These are phyloP conservation scores for Cephalopholis sonnerati DNA, from an alignment of 2,113 vertebrate species.

Conservation along the genomic window DNA sequence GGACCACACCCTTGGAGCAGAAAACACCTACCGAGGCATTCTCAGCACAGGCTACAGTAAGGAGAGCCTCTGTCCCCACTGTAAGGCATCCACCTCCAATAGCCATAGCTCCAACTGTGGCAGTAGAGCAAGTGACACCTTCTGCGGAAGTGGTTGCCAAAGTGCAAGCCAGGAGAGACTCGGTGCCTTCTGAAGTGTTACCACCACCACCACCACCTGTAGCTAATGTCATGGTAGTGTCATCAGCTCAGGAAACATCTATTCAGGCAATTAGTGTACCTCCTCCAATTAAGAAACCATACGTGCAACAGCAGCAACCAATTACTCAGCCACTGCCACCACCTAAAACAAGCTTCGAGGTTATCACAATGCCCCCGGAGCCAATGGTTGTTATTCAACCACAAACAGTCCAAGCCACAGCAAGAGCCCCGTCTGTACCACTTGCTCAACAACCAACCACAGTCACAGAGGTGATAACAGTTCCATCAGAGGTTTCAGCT, in stretches of 20 bases:
- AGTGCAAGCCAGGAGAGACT: conserved; percentile 54
- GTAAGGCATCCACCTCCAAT: conserved; percentile 64
- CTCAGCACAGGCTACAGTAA: conserved; percentile 63
- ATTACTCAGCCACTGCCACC: conserved; percentile 37
- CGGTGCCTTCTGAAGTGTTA: conserved; percentile 43
- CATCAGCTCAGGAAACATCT: conserved; percentile 43
- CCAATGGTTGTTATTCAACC: conserved; percentile 44
- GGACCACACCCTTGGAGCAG: conserved; percentile 75
- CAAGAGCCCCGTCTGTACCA: conserved; percentile 26
- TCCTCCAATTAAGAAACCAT: conserved; percentile 77
- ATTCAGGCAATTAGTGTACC: conserved; percentile 69
- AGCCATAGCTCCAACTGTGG: conserved; percentile 24
- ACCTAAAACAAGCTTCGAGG: conserved; percentile 38
- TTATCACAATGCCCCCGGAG: conserved; percentile 43
- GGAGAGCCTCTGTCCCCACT: conserved; percentile 72
- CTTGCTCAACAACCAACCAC: conserved; percentile 21
- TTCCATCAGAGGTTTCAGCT: conserved; percentile 22
- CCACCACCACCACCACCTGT: conserved; percentile 18
- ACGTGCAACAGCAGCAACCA: conserved; percentile 58
- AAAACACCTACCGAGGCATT: conserved; percentile 67
- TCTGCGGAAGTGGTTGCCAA: conserved; percentile 29
- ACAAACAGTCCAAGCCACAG: conserved; percentile 39
- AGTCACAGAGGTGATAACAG: conserved; percentile 11
- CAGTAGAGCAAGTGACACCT: conserved; percentile 35
- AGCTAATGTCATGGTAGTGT: conserved; percentile 29